phyloP scores from a whole-genome alignment of 2,113 vertebrate genomes.

The Prunella fulvescens region DNA sequence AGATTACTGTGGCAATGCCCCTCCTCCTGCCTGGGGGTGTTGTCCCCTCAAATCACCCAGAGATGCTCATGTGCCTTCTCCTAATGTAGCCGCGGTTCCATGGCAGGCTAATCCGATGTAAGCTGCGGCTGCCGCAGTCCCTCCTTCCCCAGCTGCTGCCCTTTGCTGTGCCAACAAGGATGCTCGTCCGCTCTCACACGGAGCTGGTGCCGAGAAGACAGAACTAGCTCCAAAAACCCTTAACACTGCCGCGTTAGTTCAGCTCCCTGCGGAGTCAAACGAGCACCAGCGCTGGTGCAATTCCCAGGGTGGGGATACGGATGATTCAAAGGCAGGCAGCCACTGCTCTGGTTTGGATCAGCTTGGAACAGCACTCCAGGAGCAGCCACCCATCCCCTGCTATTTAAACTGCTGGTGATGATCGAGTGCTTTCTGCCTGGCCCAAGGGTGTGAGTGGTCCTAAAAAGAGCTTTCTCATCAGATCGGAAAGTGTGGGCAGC shows the following conservation, averaged over 20 bases:
- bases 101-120: not conserved
- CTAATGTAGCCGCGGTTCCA: not conserved
- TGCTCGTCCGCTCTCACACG: not conserved
- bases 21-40: not conserved
- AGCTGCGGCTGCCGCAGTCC: not conserved
- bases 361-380: not conserved
- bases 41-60: conserved; percentile 21
- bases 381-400: not conserved
- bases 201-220: not conserved
- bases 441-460: not conserved
- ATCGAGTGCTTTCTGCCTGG: not conserved
- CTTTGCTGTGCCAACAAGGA: not conserved
- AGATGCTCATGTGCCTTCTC: not conserved
- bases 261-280: not conserved
- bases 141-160: not conserved
- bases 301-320: not conserved
- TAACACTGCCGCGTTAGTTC: not conserved
- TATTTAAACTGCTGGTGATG: not conserved
- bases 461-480: not conserved
- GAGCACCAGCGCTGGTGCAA: not conserved
- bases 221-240: not conserved
- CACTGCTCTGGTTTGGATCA: not conserved
- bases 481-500: not conserved
- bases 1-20: not conserved
- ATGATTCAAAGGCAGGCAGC: not conserved